Percentiles rank a stretch among this genome's conserved stretches.
Conservation (phyloP, 2,888 invertebrate genomes). For the Agrypnus murinus region DNA sequence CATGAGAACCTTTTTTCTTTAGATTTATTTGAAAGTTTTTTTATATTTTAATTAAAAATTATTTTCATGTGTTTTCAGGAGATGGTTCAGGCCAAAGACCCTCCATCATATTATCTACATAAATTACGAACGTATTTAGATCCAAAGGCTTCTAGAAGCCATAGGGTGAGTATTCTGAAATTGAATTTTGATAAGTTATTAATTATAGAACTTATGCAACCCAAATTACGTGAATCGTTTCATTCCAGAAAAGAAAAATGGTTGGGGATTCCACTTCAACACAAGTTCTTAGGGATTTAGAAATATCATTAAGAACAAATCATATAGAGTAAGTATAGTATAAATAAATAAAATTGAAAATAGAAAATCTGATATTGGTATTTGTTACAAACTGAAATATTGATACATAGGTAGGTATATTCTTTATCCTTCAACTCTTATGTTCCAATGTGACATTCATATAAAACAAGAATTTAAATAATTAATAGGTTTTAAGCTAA, state of each 20-base stretch:
- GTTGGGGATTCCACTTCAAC: constrained; percentile 98
- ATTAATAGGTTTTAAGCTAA: no score
- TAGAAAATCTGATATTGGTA: no score
- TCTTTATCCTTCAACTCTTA: no score
- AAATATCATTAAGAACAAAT: constrained; percentile 98
- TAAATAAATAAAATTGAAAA: constrained; percentile 12
- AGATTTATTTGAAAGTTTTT: background rate
- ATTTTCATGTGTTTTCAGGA: constrained; percentile 78
- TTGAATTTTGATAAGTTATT: no score
- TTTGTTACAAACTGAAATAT: no score
- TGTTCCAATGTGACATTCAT: no score
- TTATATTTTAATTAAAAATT: constrained; percentile 1
- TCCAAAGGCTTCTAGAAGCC: constrained; percentile 96
- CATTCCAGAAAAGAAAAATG: constrained; percentile 95
- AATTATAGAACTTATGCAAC: no score
- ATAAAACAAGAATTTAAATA: no score
- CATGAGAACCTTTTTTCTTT: background rate
- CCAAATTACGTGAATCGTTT: no score
- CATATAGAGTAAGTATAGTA: constrained; percentile 91
- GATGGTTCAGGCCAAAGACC: constrained; percentile 98
- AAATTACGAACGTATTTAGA: constrained; percentile 96
- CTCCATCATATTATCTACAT: constrained; percentile 96
- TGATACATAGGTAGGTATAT: no score
- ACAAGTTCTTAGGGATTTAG: constrained; percentile 97
- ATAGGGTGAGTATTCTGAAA: constrained; percentile 84